Evolutionary conservation across 2,888 invertebrate species (phyloP), one percentile per base, ranked within the genome.

Genomic region (Apodemia duryi): DNA sequence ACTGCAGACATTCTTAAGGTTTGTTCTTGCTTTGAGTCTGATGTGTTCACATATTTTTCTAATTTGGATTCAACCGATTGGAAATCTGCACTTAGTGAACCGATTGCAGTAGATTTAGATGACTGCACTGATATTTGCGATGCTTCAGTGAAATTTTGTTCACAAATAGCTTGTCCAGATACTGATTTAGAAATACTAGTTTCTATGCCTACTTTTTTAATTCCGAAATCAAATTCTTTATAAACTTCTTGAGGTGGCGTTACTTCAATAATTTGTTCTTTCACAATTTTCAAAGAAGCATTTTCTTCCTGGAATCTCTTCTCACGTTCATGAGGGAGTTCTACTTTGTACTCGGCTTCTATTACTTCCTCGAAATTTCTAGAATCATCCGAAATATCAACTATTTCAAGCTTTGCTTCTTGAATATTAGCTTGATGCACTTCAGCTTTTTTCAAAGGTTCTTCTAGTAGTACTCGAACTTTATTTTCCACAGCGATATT

Each of bases 231-330:
- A 52, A 61, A 69, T 63, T 67, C 69, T 69, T 70, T 70, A 72
- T 63, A 71, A 51, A 66, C 63, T 29, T 66, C 69, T 51, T 49
- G 61, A n/a, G 62, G 66, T 32, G 66, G 66, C 2, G 64, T 67
- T 10, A 65, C 51, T 51, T 67, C 67, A 10, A 65, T 52, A 2
- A 67, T 63, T 62, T 72, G 64, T 52, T 74, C 70, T 70, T 82
- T 82, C 0, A 77, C 69, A 35, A 82, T 75, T 69, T 80, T 81
- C 0, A 82, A 63, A 6, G 74, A 74, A 28, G 78, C 78, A 46
- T 71, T 77, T 64, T 74, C 81, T 61, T 81, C 79, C 21, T 70
- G 68, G 28, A 67, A 63, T 5, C 68, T 70, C 11, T 69, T 70
- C 21, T 71, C 21, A 21, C 21, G 21, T 21, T 21, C 67, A 63